A percentile compares a stretch with the other conserved stretches of the same genome.
Evolutionary conservation across 2,113 vertebrate genomes (phyloP).

Genomic region (Parotia lawesii): DNA sequence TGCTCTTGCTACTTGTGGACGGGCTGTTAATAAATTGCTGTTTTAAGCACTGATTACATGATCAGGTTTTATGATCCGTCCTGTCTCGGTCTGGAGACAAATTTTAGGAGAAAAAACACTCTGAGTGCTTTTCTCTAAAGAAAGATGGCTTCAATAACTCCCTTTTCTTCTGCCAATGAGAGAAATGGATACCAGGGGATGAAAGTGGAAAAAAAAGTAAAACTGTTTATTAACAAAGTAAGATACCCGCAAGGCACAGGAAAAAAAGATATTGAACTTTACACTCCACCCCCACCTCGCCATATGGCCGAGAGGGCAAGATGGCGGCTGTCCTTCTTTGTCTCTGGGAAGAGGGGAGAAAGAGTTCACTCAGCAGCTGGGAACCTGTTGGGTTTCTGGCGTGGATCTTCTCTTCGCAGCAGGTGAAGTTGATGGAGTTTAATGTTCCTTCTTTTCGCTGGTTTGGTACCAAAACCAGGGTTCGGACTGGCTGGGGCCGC

Average conservation of each 20-base stretch:
- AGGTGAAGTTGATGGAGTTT: neutral
- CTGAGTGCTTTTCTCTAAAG: neutral
- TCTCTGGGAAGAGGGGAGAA: neutral
- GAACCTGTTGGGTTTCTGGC: neutral
- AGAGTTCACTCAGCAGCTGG: neutral
- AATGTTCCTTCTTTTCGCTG: neutral
- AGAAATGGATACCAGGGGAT: neutral
- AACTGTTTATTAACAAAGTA: neutral
- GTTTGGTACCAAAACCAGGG: too few relatives aligned
- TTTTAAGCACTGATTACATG: neutral
- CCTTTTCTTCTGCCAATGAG: neutral
- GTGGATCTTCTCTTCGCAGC: neutral
- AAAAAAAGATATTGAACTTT: neutral
- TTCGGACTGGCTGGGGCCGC: accelerated
- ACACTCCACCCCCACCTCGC: accelerated
- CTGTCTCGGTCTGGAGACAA: neutral
- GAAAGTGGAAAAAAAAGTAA: neutral
- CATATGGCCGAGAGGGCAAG: accelerated
- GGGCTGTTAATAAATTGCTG: neutral
- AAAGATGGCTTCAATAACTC: neutral
- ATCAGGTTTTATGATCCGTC: neutral
- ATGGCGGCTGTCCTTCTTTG: accelerated
- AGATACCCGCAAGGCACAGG: neutral
- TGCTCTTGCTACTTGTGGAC: neutral
- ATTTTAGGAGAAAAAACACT: neutral